Base-by-base conservation (phyloP, 2,888 invertebrate species). In the Artemia sinica region DNA sequence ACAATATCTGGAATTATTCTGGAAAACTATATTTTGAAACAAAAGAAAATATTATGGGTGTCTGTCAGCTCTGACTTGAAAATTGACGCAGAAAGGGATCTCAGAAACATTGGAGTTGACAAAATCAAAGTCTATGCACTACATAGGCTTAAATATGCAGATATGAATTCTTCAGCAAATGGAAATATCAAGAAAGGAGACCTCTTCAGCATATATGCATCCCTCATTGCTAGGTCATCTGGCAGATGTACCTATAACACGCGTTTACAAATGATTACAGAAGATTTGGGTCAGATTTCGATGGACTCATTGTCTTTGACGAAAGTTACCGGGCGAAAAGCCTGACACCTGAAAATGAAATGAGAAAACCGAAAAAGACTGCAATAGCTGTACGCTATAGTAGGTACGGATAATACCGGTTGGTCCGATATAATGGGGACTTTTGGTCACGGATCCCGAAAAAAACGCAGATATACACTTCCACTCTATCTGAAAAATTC, bases 1-100 rank as follows among this genome's bases (percentile, higher is more conserved):
- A 83, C 82, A 0, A 77, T 82, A 14, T 82, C 83, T 14, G 81
- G 81, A 18, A 78, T 83, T 69, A 82, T 99, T 75, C 94, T 85
- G 80, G 98, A 99, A 81, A 99, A 99, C 79, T 96, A 92, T 77
- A 77, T 92, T 73, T 86, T 88, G 76, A 93, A 95, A 0, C 83
- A 95, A 68, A 95, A 95, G 79, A 86, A 92, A 73, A 89, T 97
- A n/a, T 84, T 98, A 72, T 98, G 98, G 97, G 87, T 97, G 72
- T 96, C 96, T 49, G 98, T 98, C 0, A 96, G 96, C 52, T 95
- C 95, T 79, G 98, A 99, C 80, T 84, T 99, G 73, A 92, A 91
- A 80, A 96, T 94, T 77, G 98, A 99, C 81, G 92, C 97, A 0
- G 95, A 96, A 78, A 81, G 98, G 65, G 98, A 99, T 81, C 82